A percentile compares a stretch with the other conserved stretches of the same genome.
Evolutionary conservation across 2,113 vertebrate species (phyloP).

Genomic region (Campylomormyrus tamandua): DNA sequence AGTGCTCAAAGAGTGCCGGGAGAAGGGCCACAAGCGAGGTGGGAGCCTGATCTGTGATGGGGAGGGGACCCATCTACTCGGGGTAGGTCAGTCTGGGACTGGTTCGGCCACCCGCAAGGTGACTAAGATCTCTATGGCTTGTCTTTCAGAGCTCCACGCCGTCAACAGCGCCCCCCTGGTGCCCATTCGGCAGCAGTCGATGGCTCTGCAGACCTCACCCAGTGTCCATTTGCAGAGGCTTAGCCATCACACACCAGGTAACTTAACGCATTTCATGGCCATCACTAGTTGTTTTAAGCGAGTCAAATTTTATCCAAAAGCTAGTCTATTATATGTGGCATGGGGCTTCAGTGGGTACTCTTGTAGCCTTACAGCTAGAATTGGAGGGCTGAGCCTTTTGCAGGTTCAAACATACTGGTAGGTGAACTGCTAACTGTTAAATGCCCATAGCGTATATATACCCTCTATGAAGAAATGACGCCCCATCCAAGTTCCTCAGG

Average conservation of each 20-base stretch:
- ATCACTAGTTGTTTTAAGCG: neutral
- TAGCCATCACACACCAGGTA: conserved; percentile 47
- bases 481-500: neutral
- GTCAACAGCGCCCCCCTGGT: conserved; percentile 74
- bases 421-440: neutral
- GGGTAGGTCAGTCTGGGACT: neutral
- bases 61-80: neutral
- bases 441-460: neutral
- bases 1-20: conserved; percentile 60
- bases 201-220: conserved; percentile 27
- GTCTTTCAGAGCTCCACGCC: conserved; percentile 70
- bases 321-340: neutral
- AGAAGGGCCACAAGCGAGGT: conserved; percentile 64
- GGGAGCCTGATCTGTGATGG: conserved; percentile 11
- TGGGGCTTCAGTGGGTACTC: neutral
- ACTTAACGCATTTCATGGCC: neutral
- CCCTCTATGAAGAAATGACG: neutral
- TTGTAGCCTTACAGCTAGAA: neutral
- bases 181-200: conserved; percentile 33
- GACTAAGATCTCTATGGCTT: neutral
- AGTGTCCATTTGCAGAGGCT: conserved; percentile 44
- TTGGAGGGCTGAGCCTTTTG: neutral
- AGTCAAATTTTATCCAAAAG: neutral
- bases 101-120: neutral
- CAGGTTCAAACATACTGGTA: neutral